Evolutionary conservation across 2,888 invertebrate species (phyloP).

Genomic region (Tachina grossa): DNA sequence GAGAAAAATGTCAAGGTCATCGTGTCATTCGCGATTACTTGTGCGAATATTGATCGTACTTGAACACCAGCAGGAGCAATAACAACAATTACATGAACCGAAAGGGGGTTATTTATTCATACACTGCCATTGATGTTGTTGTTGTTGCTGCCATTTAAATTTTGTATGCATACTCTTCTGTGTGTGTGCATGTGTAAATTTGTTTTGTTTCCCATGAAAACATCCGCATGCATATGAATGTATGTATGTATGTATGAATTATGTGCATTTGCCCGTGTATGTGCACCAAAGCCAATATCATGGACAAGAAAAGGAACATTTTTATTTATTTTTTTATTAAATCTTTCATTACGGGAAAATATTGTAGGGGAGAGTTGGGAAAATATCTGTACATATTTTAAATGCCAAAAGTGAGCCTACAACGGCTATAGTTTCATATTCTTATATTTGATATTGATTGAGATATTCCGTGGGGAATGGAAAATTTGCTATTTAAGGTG

Average conservation of each 20-base stretch:
- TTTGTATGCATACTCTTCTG: neutral
- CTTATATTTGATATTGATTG: too few species aligned
- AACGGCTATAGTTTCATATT: too few species aligned
- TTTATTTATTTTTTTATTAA: constrained; percentile 10
- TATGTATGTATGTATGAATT: too few species aligned
- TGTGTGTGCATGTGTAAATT: neutral
- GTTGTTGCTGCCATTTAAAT: constrained; percentile 1
- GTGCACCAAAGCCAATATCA: constrained; percentile 15
- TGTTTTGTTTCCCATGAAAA: neutral
- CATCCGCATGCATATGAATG: too few species aligned
- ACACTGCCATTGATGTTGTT: constrained; percentile 29
- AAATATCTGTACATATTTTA: neutral
- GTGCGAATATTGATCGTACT: constrained; percentile 31
- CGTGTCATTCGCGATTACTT: constrained; percentile 57
- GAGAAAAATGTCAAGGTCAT: constrained; percentile 69
- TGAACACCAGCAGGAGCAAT: constrained; percentile 20
- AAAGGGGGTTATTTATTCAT: constrained; percentile 55
- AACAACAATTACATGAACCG: constrained; percentile 22
- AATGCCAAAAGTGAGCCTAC: neutral
- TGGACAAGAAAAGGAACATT: neutral
- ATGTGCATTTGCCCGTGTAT: neutral
- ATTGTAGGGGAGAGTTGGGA: neutral
- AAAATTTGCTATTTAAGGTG: too few species aligned
- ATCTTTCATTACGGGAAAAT: constrained; percentile 1
- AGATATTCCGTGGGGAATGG: too few species aligned